Conservation (phyloP, 2,113 vertebrate species). For the Sorex araneus region DNA sequence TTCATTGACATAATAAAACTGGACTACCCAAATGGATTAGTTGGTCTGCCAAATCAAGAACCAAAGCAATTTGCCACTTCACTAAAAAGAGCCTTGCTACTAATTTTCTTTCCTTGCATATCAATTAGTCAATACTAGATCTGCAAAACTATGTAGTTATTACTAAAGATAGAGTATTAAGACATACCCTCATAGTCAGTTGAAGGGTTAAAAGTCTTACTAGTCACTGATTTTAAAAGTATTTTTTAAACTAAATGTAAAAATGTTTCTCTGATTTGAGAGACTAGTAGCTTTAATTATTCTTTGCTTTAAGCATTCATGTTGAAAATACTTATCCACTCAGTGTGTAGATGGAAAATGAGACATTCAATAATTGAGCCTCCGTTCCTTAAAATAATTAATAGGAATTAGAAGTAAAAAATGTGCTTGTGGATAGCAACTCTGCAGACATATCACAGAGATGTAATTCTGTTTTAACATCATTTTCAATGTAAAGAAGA, state of each 20-base stretch:
- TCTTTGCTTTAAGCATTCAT: conserved; percentile 13
- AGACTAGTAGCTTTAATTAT: neutral
- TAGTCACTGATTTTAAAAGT: neutral
- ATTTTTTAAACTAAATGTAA: neutral
- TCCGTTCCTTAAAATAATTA: conserved; percentile 18
- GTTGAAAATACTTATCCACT: neutral
- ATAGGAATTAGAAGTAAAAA: neutral
- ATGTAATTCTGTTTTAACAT: neutral
- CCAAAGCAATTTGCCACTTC: neutral
- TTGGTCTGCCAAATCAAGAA: neutral
- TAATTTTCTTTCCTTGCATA: neutral
- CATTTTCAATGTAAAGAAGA: neutral
- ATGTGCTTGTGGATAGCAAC: neutral
- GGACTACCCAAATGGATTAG: neutral
- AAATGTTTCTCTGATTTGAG: conserved; percentile 17
- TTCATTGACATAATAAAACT: neutral
- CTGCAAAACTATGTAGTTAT: conserved; percentile 23
- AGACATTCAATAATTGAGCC: neutral
- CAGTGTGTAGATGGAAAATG: neutral
- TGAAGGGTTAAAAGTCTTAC: neutral
- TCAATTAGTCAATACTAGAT: neutral
- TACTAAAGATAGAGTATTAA: neutral
- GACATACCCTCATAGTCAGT: neutral
- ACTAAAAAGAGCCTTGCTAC: neutral
- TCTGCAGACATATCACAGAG: neutral